phyloP scores from a whole-genome alignment of 2,113 vertebrate genomes.

The Amblyornis subalaris region DNA sequence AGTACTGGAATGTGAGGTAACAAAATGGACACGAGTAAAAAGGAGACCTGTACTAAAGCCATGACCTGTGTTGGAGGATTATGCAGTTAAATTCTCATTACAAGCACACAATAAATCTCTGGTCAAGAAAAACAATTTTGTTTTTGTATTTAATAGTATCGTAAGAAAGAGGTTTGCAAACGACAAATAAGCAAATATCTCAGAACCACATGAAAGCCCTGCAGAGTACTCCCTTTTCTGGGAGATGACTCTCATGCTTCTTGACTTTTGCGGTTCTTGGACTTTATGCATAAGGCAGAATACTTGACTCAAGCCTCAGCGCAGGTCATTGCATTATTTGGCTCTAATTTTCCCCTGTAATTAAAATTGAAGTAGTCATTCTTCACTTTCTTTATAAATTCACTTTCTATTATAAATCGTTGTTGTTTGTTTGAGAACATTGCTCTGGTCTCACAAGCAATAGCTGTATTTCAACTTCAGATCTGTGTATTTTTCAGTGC shows the following conservation, averaged over 20 bases:
- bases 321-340: not conserved
- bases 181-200: not conserved
- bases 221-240: not conserved
- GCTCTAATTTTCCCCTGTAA: not conserved
- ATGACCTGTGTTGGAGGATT: not conserved
- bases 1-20: not conserved
- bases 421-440: not conserved
- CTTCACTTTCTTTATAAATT: not conserved
- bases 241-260: not conserved
- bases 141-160: not conserved
- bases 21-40: not conserved
- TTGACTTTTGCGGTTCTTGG: not conserved
- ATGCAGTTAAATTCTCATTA: not conserved
- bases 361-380: not conserved
- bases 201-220: not conserved
- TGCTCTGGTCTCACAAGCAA: not conserved
- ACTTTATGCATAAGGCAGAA: not conserved
- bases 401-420: not conserved
- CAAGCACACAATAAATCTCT: not conserved
- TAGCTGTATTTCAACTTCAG: not conserved
- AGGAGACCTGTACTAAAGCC: not conserved
- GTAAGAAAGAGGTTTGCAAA: not conserved
- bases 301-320: not conserved
- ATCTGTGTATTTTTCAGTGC: not conserved
- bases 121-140: not conserved